These are phyloP conservation scores for Imbricaverruca yamaguchii DNA, from an alignment of 2,888 invertebrate genomes.

Conservation along the genomic window DNA sequence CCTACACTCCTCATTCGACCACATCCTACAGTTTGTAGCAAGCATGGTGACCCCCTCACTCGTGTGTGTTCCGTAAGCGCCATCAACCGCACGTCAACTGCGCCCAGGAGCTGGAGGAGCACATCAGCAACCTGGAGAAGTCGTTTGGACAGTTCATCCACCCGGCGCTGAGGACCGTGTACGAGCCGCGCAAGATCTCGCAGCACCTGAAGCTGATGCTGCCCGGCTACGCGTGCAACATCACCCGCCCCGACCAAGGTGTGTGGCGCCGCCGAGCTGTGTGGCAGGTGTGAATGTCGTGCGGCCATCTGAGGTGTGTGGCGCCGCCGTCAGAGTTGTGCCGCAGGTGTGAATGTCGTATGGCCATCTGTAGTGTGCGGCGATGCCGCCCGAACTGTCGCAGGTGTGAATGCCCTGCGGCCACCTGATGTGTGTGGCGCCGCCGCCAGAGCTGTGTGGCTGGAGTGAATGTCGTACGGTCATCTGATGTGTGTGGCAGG, in stretches of 20 bases:
- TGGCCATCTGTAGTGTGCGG: not conserved
- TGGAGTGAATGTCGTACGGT: too few relatives aligned
- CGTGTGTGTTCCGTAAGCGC: too few relatives aligned
- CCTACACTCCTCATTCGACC: too few relatives aligned
- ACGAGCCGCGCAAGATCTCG: conserved; percentile 54
- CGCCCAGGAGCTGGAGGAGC: conserved; percentile 61
- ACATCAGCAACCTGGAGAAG: conserved; percentile 62
- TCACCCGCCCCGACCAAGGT: not conserved
- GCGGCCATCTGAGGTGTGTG: not conserved
- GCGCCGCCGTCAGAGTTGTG: not conserved
- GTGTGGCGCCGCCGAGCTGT: not conserved
- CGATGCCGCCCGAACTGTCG: too few relatives aligned
- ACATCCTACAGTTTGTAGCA: too few relatives aligned
- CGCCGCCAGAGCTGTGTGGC: too few relatives aligned
- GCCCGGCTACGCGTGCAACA: conserved; percentile 27
- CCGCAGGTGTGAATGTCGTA: not conserved
- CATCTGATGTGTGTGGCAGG: too few relatives aligned
- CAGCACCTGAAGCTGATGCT: conserved; percentile 49
- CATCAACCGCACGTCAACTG: not conserved
- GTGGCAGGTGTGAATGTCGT: not conserved
- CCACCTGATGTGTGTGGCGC: too few relatives aligned
- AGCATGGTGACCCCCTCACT: not conserved
- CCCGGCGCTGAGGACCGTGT: conserved; percentile 60
- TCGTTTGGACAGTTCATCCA: conserved; percentile 65
- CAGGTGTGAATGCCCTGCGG: too few relatives aligned